Evolutionary conservation across 2,888 invertebrate species (phyloP).

Genomic region (Tetragonisca angustula): DNA sequence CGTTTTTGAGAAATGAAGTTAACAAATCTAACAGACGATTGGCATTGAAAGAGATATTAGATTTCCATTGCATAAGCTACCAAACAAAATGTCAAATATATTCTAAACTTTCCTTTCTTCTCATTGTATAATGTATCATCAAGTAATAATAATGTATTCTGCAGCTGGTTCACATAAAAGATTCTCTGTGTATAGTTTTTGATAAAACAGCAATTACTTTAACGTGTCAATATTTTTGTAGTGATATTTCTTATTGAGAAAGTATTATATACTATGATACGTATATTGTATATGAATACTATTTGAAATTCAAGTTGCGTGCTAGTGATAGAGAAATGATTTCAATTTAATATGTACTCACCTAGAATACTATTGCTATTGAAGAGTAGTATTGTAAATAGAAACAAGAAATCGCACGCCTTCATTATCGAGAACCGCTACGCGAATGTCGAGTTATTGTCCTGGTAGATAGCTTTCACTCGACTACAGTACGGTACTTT

Average conservation of each 20-base stretch:
- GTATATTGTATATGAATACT: not conserved
- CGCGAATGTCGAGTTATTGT: conserved; percentile 48
- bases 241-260: not conserved
- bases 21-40: conserved; percentile 2
- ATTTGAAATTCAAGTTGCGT: not conserved
- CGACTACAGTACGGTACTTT: conserved; percentile 29
- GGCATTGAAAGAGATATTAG: conserved; percentile 40
- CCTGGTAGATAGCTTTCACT: conserved; percentile 57
- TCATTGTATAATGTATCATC: not conserved
- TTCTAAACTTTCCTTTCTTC: conserved; percentile 31
- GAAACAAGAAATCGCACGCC: conserved; percentile 12
- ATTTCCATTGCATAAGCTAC: conserved; percentile 31
- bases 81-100: conserved; percentile 45
- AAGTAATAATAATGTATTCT: not conserved
- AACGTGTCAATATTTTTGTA: not conserved
- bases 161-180: not conserved
- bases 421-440: conserved; percentile 40
- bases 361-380: conserved; percentile 12
- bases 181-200: not conserved
- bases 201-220: not conserved
- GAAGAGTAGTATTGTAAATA: conserved; percentile 28
- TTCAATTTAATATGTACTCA: conserved; percentile 21
- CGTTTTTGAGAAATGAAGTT: not conserved
- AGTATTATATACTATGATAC: not conserved
- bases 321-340: not conserved